These are phyloP conservation scores for Cybosia mesomella DNA, from an alignment of 2,888 invertebrate species.

Conservation along the genomic window DNA sequence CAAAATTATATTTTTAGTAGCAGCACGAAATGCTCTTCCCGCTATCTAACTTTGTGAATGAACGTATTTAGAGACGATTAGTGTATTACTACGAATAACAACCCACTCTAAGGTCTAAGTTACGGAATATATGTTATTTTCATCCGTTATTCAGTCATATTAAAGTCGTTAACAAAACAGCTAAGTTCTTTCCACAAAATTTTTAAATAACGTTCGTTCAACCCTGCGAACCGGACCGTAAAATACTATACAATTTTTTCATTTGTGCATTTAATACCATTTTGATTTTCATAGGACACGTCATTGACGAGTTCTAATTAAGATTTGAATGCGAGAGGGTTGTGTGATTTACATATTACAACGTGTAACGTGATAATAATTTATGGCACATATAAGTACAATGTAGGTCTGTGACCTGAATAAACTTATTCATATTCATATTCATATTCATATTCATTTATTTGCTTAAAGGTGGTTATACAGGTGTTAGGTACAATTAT, in stretches of 20 bases:
- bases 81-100: background rate
- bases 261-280: background rate
- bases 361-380: background rate
- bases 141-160: background rate
- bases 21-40: no score
- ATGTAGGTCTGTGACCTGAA: background rate
- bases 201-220: constrained; percentile 6
- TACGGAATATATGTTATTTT: background rate
- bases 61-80: background rate
- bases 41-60: no score
- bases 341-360: constrained; percentile 12
- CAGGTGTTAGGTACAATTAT: no score
- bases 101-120: background rate
- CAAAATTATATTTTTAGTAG: no score
- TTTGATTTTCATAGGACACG: constrained; percentile 7
- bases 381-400: background rate
- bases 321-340: constrained; percentile 5
- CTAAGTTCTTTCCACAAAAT: background rate
- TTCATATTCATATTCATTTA: background rate
- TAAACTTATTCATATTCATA: background rate
- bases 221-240: background rate
- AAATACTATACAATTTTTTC: constrained; percentile 8
- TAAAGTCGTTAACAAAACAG: background rate
- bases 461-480: no score
- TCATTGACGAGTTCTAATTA: constrained; percentile 18